A percentile compares a stretch with the other conserved stretches of the same genome.
Evolutionary conservation across 2,797 vertebrate species (phyloP).

Genomic region (Pelodytes ibericus): DNA sequence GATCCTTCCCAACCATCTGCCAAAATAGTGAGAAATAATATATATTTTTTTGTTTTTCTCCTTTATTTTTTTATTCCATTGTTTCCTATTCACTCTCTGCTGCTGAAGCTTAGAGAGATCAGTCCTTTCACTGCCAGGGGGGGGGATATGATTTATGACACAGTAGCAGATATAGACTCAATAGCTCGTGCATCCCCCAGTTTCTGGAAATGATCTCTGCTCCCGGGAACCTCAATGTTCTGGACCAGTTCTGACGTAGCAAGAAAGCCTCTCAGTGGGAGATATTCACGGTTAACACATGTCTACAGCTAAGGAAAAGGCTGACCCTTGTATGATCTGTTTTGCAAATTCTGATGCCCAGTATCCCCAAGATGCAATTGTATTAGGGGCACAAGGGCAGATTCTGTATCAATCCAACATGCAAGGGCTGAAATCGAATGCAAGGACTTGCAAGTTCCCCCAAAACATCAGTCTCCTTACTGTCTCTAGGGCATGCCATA

Average conservation of each 20-base stretch:
- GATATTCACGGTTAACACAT: no score
- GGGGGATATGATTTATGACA: not conserved
- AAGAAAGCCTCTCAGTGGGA: no score
- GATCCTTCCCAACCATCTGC: conserved; percentile 21
- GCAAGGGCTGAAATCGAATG: not conserved
- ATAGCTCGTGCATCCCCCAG: no score
- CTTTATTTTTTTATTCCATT: conserved; percentile 19
- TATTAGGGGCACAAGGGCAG: no score
- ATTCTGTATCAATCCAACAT: not conserved
- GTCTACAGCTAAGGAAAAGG: no score
- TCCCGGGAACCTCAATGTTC: no score
- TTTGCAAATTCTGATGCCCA: no score
- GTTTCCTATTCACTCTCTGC: conserved; percentile 36
- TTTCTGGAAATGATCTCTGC: no score
- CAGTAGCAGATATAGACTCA: conserved; percentile 28
- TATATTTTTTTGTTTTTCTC: no score
- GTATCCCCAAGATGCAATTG: no score
- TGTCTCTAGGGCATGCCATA: not conserved
- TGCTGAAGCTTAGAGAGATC: conserved; percentile 34
- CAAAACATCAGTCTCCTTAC: not conserved
- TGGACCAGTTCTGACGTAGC: no score
- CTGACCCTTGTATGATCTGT: no score
- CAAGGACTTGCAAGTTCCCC: not conserved
- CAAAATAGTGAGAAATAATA: conserved; percentile 34
- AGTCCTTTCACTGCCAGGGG: conserved; percentile 32